Base-by-base conservation (phyloP, 1,140 invertebrate species). In the Steinernema feltiae region DNA sequence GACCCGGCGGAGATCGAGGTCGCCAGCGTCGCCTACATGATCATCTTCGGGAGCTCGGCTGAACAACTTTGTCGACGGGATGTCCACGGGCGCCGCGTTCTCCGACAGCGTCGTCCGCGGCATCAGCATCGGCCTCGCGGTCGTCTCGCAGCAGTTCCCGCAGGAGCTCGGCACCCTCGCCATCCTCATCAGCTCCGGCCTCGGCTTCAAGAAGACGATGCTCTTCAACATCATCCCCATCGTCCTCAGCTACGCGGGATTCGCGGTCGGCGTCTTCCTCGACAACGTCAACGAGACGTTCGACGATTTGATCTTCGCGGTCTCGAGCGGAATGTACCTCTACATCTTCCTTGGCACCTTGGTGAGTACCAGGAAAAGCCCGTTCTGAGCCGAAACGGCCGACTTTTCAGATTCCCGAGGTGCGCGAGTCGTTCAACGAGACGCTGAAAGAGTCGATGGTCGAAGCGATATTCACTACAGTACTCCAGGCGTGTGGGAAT, bases 81-180 rank as follows among this genome's bases (percentile, higher is more conserved):
- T 92, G 31, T 90, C 90, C 12, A 91, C 91, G 72, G 91, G 91
- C 1, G 91, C 91, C 27, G 91, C 91, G 21, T 92, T 92, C 82
- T 89, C 89, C 41, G 88, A 90, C 75, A 89, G 87, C 72, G 88
- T 90, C 35, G 79, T 90, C 2, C 88, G 89, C 12, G 91, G 91
- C 15, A 86, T 91, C 32, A 90, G 89, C 75, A 90, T 91, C 41
- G 90, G 89, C 41, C 81, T 92, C 30, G 91, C 91, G 71, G 90
- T 92, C 15, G 87, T 92, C 69, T 91, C 90, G 82, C 91, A 92
- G 84, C 91, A 92, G 84, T 88, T 92, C 74, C 91, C 91, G 27
- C 91, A 92, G 86, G 91, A 92, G 86, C 83, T 92, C 53, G 91
- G 80, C 48, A 80, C 76, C 3, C 70, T 82, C 15, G 81, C 81